These are phyloP conservation scores for Enteromius mattozi DNA, from an alignment of 2,797 vertebrate species.

Conservation along the genomic window DNA sequence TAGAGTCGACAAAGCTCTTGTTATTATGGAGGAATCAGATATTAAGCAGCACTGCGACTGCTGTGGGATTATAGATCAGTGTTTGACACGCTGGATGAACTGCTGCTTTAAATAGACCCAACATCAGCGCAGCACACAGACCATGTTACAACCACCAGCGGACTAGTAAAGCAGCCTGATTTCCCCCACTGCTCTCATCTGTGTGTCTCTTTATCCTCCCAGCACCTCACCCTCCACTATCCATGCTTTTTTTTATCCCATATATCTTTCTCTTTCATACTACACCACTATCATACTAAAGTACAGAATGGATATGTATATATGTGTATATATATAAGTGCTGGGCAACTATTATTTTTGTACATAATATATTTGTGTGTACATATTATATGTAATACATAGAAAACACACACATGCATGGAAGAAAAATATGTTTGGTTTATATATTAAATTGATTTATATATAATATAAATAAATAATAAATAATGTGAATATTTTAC, in stretches of 20 bases:
- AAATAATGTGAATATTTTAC: no score
- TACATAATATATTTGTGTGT: no score
- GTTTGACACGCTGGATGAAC: conserved; percentile 35
- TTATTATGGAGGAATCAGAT: conserved; percentile 53
- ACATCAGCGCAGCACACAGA: conserved; percentile 26
- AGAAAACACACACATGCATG: no score
- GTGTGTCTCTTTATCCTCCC: conserved; percentile 21
- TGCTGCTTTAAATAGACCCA: conserved; percentile 46
- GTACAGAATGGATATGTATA: background rate
- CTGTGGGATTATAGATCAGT: conserved; percentile 50
- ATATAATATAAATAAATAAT: no score
- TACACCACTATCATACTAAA: background rate
- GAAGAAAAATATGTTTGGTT: no score
- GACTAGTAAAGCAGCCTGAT: conserved; percentile 7
- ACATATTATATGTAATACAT: no score
- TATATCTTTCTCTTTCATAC: background rate
- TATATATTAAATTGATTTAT: no score
- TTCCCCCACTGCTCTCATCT: background rate
- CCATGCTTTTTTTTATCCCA: background rate
- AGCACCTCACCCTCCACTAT: background rate
- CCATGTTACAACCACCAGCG: conserved; percentile 22
- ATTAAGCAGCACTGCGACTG: conserved; percentile 39
- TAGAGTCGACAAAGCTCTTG: conserved; percentile 61
- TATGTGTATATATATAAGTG: no score
- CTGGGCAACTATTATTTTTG: no score